Evolutionary conservation across 2,113 vertebrate genomes (phyloP), one percentile per base, ranked within the genome.

Genomic region (Corynorhinus townsendii): DNA sequence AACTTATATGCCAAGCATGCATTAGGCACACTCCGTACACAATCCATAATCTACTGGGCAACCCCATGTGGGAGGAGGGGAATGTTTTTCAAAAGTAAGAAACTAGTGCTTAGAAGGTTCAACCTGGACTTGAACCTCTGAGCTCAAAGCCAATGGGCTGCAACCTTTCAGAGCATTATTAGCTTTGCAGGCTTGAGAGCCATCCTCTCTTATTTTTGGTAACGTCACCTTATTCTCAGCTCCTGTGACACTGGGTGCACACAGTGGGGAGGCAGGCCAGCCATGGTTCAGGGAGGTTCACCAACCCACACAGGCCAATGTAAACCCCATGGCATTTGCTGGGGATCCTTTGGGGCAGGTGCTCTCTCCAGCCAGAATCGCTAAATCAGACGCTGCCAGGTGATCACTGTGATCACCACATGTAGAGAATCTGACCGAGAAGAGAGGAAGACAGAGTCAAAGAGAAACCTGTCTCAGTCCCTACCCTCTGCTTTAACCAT

Each of bases 341-440:
- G 64, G 40, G 12, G 30, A 8, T 66, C n/a, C 54, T 22, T 8
- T 3, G 20, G 75, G 52, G 49, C 17, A 33, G 59, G 30, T 14
- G 11, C 6, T 76, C 12, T 90, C 33, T 47, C 40, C 45, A 38
- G 30, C 35, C 6, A 54, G 15, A 11, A 16, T 7, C 0, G 0
- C 64, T 15, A 19, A 62, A 20, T n/a, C 26, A 47, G 19, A 6
- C 0, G 2, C 26, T 28, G 5, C 17, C 24, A 11, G 28, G 64
- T 7, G 28, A 38, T 52, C 28, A 4, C 0, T 30, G 1, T 9
- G 15, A 11, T 62, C 64, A 5, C 43, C 4, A 2, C 0, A 2
- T 4, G 10, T 2, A 64, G 49, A 86, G 73, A 45, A 49, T 19
- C 26, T 11, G 10, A 43, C 10, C 0, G 0, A 30, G 26, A 86